phyloP scores from a whole-genome alignment of 2,888 invertebrate species.

The Agrochola circellaris region DNA sequence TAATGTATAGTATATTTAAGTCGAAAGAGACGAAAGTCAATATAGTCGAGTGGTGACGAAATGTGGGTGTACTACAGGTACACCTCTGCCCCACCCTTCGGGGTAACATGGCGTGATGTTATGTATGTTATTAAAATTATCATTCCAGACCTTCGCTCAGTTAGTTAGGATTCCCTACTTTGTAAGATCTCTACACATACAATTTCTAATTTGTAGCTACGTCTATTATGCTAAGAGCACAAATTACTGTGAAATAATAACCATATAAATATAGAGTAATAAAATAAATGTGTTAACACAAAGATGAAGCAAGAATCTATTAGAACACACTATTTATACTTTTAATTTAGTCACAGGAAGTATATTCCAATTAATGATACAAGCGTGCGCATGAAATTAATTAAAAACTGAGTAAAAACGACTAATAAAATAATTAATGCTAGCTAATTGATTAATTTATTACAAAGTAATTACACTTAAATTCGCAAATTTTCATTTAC shows the following conservation, averaged over 20 bases:
- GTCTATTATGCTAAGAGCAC: slow-evolving; percentile 17
- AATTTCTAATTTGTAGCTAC: slow-evolving; percentile 34
- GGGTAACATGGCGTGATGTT: too few relatives aligned
- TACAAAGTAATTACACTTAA: slow-evolving; percentile 48
- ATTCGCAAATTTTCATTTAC: slow-evolving; percentile 45
- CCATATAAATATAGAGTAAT: slow-evolving; percentile 18
- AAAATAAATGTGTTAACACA: slow-evolving; percentile 46
- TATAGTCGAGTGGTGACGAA: too few relatives aligned
- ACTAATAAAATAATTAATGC: slow-evolving; percentile 45
- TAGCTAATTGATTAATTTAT: slow-evolving; percentile 59
- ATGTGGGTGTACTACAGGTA: too few relatives aligned
- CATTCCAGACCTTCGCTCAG: not conserved
- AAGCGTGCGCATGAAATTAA: slow-evolving; percentile 61
- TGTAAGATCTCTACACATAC: slow-evolving; percentile 10
- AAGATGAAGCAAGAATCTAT: slow-evolving; percentile 46
- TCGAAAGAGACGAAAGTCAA: not conserved
- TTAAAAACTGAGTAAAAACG: slow-evolving; percentile 58
- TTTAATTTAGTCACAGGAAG: slow-evolving; percentile 33
- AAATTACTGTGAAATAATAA: slow-evolving; percentile 29
- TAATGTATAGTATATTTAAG: not conserved
- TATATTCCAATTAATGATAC: slow-evolving; percentile 50
- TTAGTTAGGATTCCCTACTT: not conserved
- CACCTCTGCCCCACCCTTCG: too few relatives aligned
- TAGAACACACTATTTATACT: slow-evolving; percentile 28
- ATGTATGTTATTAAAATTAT: slow-evolving; percentile 1